Percentiles rank a stretch among this genome's conserved stretches.
Conservation (phyloP, 2,888 invertebrate genomes). For the Ophion ventricosus region DNA sequence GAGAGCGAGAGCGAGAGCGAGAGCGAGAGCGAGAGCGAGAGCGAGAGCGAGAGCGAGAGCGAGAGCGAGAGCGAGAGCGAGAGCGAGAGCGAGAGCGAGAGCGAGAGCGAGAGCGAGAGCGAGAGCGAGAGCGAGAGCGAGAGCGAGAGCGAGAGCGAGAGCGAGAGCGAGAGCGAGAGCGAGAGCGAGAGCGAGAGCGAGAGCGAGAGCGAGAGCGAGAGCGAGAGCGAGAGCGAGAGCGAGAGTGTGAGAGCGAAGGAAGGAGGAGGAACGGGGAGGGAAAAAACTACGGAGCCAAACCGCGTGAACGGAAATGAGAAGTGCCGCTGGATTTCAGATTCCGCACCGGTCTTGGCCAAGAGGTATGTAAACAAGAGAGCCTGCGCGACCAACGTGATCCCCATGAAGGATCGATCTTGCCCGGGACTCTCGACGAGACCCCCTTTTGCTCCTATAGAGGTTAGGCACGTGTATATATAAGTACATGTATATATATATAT, state of each 20-base stretch:
- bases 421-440: conserved; percentile 51
- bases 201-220: neutral
- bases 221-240: neutral
- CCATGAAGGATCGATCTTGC: conserved; percentile 74
- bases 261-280: conserved; percentile 21
- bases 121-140: neutral
- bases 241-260: neutral
- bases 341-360: conserved; percentile 73
- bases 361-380: conserved; percentile 79
- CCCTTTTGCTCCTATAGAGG: conserved; percentile 31
- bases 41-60: neutral
- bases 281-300: conserved; percentile 30
- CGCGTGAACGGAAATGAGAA: conserved; percentile 51
- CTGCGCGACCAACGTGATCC: conserved; percentile 78
- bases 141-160: neutral
- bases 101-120: neutral
- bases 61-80: neutral
- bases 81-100: neutral
- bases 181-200: neutral
- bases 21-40: neutral
- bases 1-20: neutral
- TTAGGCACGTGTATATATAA: conserved; percentile 6
- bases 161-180: neutral
- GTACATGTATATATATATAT: neutral
- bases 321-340: conserved; percentile 76